These are phyloP conservation scores for Harpagifer antarcticus DNA, from an alignment of 2,797 vertebrate genomes.

Conservation along the genomic window DNA sequence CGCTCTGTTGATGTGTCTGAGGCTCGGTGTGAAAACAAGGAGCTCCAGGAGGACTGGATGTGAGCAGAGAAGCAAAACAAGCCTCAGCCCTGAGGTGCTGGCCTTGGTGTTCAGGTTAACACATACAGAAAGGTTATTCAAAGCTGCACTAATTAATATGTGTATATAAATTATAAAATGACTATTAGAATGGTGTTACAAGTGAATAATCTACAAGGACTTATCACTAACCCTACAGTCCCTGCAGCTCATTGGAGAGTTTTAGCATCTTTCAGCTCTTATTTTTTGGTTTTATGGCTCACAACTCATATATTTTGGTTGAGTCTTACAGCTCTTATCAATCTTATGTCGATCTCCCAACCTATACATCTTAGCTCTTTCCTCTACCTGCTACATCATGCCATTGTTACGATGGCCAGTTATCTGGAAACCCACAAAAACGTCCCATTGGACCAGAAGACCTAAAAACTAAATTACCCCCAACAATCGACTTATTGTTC, in stretches of 20 bases:
- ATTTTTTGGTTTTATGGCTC: not conserved
- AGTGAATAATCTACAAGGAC: not conserved
- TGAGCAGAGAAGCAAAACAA: not conserved
- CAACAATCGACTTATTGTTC: too few species aligned
- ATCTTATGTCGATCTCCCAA: too few species aligned
- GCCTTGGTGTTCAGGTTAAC: not conserved
- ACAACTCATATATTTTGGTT: not conserved
- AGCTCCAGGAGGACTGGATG: constrained; percentile 1
- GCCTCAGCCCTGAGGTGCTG: not conserved
- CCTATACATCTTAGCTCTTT: too few species aligned
- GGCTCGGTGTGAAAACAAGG: constrained; percentile 20
- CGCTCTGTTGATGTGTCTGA: constrained; percentile 27
- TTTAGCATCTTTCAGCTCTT: constrained; percentile 1
- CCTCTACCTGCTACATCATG: too few species aligned
- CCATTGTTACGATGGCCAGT: too few species aligned
- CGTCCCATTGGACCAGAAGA: too few species aligned
- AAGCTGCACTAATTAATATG: not conserved
- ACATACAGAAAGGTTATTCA: constrained; percentile 1
- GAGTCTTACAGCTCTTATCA: not conserved
- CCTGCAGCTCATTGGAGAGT: not conserved
- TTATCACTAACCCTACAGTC: not conserved
- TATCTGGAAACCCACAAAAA: too few species aligned
- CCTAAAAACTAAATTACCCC: too few species aligned
- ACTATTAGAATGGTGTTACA: not conserved
- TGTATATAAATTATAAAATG: not conserved